Base-by-base conservation (phyloP, 2,888 invertebrate species). In the Heterodera filipjevi region DNA sequence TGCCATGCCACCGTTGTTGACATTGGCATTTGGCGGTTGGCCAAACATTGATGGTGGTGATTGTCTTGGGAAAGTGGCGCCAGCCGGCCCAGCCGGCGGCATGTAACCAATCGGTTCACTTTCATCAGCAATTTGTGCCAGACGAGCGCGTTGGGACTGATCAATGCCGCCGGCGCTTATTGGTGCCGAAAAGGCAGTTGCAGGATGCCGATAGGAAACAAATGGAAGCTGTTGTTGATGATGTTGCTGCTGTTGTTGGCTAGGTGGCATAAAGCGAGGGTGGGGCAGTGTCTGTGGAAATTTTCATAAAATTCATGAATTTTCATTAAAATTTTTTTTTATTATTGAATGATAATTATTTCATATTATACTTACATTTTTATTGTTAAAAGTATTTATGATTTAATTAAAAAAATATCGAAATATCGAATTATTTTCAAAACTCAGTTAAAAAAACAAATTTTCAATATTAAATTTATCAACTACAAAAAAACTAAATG, bases 101-200 rank as follows among this genome's bases (percentile, higher is more conserved):
- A 39, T 46, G 27, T 33, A 32, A 75, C 35, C 66, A 22, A 75
- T 30, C 46, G 10, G 27, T 66, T 75, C 75, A 8, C 53, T 33
- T 66, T 75, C 75, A 32, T 75, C 75, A 8, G 74, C 74, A 19
- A 66, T 75, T 33, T 27, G 66, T 46, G 75, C 32, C 46, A 66
- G 53, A 33, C 68, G 75, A 27, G 32, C 27, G 8, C 35, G 46
- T 39, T 75, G 75, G 0, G 33, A 8, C 22, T 35, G 66, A n/a
- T 75, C 75, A 33, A 75, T n/a, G n/a, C 64, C 27, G 12, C 35
- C 66, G 30, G 30, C 46, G 30, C 53, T 73, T 64, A 35, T 59
- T 22, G 75, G 75, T 10, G 30, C 44, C 30, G 66, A 6, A 59
- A 75, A 75, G 1, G 68, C 53, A 2, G 72, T 64, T 5, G n/a